Base-by-base conservation (phyloP, 1,140 invertebrate species). In the Drosophila subobscura region DNA sequence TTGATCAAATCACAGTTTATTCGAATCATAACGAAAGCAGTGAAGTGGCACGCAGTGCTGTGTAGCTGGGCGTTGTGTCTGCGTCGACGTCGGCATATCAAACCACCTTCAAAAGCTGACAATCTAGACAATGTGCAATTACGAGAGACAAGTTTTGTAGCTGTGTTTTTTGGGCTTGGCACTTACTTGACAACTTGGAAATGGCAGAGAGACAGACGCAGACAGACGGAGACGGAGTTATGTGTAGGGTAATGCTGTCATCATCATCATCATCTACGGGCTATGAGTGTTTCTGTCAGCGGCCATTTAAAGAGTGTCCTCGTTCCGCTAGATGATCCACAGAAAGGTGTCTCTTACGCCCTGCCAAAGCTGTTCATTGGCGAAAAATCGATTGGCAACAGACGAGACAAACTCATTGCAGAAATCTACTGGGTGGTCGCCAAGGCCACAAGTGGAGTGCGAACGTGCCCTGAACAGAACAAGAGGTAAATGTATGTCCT, bases 311-410 rank as follows among this genome's bases (percentile, higher is more conserved):
- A 68, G 63, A 51, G 66, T 70, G 66, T 70, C 66, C 66, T 70
- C 66, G 66, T 68, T 70, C 68, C 66, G 66, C 68, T 56, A 12
- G 33, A 12, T 4, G 33, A 37, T 37, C 33, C 10, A 12, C 12
- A 12, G 3, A 73, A 65, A 58, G 66, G 67, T 75, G 59, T 50
- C 57, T 45, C 52, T 29, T 59, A 59, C 52, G 46, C 40, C 14
- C 23, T 65, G 50, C 42, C 40, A 49, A 40, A 37, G 27, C 57
- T 46, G 77, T 79, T 79, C 55, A 77, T 70, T 78, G 63, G 72
- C 72, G 61, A 57, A 59, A 80, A 88, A 88, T 88, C 77, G 84
- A 88, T 88, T 88, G 77, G 84, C 79, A 88, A 89, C 70, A 75
- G 60, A 47, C 40, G 41, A 42, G 51, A 61, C 73, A 78, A 67